Percentiles rank a stretch among this genome's conserved stretches.
phyloP scores from a whole-genome alignment of 2,797 vertebrate species.

The Galago senegalensis region DNA sequence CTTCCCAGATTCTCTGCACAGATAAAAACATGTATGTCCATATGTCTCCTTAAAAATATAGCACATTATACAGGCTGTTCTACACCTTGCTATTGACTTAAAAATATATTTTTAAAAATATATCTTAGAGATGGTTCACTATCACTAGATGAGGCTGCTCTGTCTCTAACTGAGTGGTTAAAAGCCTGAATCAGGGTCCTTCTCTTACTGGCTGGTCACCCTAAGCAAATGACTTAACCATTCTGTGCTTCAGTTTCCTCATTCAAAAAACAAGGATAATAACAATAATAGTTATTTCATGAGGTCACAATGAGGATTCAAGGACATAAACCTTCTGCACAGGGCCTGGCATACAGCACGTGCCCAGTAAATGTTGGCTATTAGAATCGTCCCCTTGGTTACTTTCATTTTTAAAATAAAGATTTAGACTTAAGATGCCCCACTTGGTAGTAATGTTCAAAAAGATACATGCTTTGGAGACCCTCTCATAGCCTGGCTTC shows the following conservation, averaged over 20 bases:
- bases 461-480: neutral
- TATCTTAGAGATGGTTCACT: neutral
- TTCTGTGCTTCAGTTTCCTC: neutral
- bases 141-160: neutral
- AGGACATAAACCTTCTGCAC: neutral
- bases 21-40: neutral
- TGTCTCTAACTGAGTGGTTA: neutral
- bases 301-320: neutral
- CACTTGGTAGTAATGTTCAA: neutral
- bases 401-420: neutral
- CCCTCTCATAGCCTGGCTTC: neutral
- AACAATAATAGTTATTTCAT: neutral
- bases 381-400: neutral
- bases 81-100: slow-evolving; percentile 58
- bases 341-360: neutral
- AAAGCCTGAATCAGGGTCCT: neutral
- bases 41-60: slow-evolving; percentile 6
- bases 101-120: slow-evolving; percentile 65
- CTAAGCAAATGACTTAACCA: neutral
- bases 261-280: neutral
- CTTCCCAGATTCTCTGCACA: neutral
- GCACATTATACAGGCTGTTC: neutral
- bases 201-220: neutral
- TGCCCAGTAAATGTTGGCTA: neutral
- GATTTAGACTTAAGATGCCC: neutral